phyloP scores from a whole-genome alignment of 1,140 invertebrate genomes.

The Anastatus disparis region DNA sequence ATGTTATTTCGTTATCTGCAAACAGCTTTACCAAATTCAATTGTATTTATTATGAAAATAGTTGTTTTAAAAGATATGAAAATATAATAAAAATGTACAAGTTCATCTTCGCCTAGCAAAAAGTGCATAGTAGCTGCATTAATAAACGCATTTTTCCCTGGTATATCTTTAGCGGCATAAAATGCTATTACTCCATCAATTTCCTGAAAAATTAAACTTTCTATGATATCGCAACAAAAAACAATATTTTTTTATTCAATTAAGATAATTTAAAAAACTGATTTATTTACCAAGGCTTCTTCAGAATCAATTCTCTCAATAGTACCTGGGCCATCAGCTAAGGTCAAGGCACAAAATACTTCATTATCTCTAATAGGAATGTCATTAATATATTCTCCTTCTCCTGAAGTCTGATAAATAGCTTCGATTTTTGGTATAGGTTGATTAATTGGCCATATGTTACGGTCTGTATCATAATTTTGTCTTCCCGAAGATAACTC shows the following conservation, averaged over 20 bases:
- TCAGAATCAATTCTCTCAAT: conserved; percentile 70
- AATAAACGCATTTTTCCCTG: conserved; percentile 75
- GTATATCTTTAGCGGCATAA: conserved; percentile 79
- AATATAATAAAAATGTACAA: conserved; percentile 47
- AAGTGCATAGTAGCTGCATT: conserved; percentile 30
- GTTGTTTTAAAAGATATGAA: neutral
- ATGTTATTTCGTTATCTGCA: conserved; percentile 66
- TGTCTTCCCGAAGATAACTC: conserved; percentile 76
- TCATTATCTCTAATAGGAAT: conserved; percentile 67
- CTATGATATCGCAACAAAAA: neutral
- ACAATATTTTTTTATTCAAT: neutral
- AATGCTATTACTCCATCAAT: conserved; percentile 78
- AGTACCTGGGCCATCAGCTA: conserved; percentile 68
- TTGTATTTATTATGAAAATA: too few relatives aligned
- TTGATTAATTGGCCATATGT: conserved; percentile 79
- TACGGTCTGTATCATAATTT: conserved; percentile 74
- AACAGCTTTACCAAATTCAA: too few relatives aligned
- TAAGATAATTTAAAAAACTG: neutral
- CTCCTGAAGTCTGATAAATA: conserved; percentile 75
- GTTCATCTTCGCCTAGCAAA: conserved; percentile 51
- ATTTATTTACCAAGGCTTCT: conserved; percentile 69
- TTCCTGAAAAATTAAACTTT: conserved; percentile 58
- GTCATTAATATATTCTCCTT: conserved; percentile 74
- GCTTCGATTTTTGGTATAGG: conserved; percentile 80
- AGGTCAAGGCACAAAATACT: conserved; percentile 73